Percentiles rank a stretch among this genome's conserved stretches.
These are phyloP conservation scores for Alcis repandata DNA, from an alignment of 2,888 invertebrate species.

Conservation along the genomic window DNA sequence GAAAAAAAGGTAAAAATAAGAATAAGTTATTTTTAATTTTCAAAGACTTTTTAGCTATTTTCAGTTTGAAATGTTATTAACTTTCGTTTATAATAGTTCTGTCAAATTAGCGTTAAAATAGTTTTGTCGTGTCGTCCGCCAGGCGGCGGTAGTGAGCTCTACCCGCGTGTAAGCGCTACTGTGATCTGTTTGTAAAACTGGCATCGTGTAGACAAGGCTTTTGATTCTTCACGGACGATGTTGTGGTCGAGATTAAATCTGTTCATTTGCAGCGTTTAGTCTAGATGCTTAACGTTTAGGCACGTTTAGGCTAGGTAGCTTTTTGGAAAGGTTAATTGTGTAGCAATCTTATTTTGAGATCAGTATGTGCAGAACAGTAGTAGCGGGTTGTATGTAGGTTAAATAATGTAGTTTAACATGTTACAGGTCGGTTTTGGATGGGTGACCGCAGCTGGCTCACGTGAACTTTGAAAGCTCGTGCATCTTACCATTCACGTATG, in stretches of 20 bases:
- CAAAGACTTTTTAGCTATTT: no score
- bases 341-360: not conserved
- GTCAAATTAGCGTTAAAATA: no score
- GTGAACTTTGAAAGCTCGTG: no score
- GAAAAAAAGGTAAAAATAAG: no score
- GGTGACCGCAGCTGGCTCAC: no score
- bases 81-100: no score
- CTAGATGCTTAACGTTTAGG: not conserved
- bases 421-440: no score
- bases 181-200: constrained; percentile 22
- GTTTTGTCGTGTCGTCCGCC: not conserved
- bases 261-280: constrained; percentile 6
- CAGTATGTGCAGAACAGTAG: not conserved
- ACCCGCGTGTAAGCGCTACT: constrained; percentile 2
- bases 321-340: constrained; percentile 11
- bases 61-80: no score
- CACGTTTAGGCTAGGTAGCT: not conserved
- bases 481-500: no score
- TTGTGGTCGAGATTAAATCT: constrained; percentile 20
- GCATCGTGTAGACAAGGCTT: constrained; percentile 25
- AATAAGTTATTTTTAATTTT: no score
- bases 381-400: not conserved
- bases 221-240: constrained; percentile 16
- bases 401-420: not conserved
- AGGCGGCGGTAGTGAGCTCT: not conserved